Base-by-base conservation (phyloP, 2,888 invertebrate species). In the Drosophila rubida region DNA sequence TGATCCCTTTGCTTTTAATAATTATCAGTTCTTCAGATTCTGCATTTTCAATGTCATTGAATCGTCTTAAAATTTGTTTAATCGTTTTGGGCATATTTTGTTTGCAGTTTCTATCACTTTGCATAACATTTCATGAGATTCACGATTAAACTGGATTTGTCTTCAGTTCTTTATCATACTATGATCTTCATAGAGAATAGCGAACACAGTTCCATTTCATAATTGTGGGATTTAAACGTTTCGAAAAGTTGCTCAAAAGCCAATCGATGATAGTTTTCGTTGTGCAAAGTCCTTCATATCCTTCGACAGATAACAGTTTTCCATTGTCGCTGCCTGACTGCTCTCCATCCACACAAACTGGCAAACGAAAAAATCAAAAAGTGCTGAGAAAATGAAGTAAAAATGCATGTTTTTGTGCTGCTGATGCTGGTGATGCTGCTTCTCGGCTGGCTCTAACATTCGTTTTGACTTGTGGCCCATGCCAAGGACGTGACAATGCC, bases 401-500 rank as follows among this genome's bases (percentile, higher is more conserved):
- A 48, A 67, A 68, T 68, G 41, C 59, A 64, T 60, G 78, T 60
- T 62, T 42, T 42, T 39, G 35, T 46, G 45, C 1, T 32, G 4
- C 32, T 30, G 30, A 0, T 11, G 30, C 4, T 32, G 51, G 19
- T 30, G 51, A 14, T 30, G 4, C 49, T 55, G 44, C 59, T n/a
- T n/a, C n/a, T 45, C 50, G 51, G 49, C 27, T 53, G 27, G 46
- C 14, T 67, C 14, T 16, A 62, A 35, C 9, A 32, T 54, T 65
- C 61, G 77, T 58, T 68, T 65, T 84, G 67, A 80, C 65, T 80
- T 64, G 69, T 67, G 63, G 61, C 57, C 64, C 60, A 46, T 59
- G 69, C 51, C 60, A 69, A 75, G 79, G 61, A 84, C 82, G 76
- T 82, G 82, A 76, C 80, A 75, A 72, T 69, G 72, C 48, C 69